These are phyloP conservation scores for Drosophila colorata DNA, from an alignment of 2,888 invertebrate species.

Conservation along the genomic window DNA sequence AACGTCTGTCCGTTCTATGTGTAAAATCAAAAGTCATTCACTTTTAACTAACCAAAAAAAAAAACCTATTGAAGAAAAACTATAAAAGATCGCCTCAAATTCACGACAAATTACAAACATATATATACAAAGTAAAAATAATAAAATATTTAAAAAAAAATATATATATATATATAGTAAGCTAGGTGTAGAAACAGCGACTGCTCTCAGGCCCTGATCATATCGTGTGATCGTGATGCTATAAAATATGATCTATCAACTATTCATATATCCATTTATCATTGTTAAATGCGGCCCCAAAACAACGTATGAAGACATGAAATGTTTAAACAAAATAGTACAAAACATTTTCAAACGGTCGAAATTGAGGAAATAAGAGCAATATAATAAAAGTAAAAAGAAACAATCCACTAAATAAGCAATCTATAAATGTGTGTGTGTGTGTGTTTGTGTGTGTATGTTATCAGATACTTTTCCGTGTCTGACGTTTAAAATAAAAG, in stretches of 20 bases:
- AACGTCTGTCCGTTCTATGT: neutral
- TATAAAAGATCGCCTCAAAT: neutral
- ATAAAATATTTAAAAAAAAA: neutral
- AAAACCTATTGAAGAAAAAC: neutral
- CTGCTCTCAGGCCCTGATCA: constrained; percentile 1
- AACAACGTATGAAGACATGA: neutral
- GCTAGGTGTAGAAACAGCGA: neutral
- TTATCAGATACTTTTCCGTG: neutral
- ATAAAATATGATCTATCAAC: neutral
- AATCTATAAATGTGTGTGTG: neutral
- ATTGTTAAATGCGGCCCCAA: constrained; percentile 20
- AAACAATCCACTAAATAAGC: constrained; percentile 3
- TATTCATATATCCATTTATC: constrained; percentile 9
- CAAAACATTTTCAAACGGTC: neutral
- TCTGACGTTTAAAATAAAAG: constrained; percentile 14
- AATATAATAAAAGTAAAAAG: neutral
- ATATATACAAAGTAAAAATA: neutral
- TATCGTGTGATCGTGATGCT: constrained; percentile 5
- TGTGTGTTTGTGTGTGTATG: neutral
- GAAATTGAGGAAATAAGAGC: neutral
- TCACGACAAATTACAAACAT: constrained; percentile 7
- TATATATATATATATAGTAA: too few species aligned
- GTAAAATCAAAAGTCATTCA: constrained; percentile 4
- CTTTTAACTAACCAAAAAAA: neutral
- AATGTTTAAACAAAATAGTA: neutral